Base-by-base conservation (phyloP, 2,113 vertebrate species). In the Danionella cerebrum region DNA sequence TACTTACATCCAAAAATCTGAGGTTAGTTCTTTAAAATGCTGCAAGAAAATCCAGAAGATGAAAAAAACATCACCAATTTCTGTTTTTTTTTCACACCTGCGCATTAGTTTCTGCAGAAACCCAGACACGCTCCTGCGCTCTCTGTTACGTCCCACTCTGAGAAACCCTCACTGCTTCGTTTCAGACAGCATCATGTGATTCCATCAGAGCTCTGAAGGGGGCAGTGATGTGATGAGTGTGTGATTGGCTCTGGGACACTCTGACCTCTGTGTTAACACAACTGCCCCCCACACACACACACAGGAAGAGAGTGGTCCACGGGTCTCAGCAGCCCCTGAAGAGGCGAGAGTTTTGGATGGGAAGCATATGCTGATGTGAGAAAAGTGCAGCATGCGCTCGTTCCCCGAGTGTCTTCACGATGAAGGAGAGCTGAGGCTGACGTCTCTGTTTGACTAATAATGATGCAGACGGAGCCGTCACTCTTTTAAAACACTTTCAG, bases 71-170 rank as follows among this genome's bases (percentile, higher is more conserved):
- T n/a, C n/a, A n/a, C n/a, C n/a, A n/a, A n/a, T n/a, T n/a, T n/a
- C n/a, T n/a, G n/a, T n/a, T n/a, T n/a, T n/a, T n/a, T n/a, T n/a
- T n/a, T n/a, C n/a, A n/a, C n/a, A n/a, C n/a, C n/a, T n/a, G n/a
- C n/a, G n/a, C n/a, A n/a, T n/a, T n/a, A n/a, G n/a, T n/a, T n/a
- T n/a, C n/a, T n/a, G n/a, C n/a, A n/a, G n/a, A 16, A 58, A 48
- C 44, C 24, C 33, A 14, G 35, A 68, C 84, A 76, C 82, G 82
- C 83, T 53, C 16, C 51, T 10, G 77, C 69, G 75, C 67, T 78
- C 60, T 42, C 74, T 2, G 60, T n/a, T n/a, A n/a, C n/a, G n/a
- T n/a, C n/a, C n/a, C n/a, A n/a, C n/a, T n/a, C n/a, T n/a, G n/a
- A n/a, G n/a, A n/a, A n/a, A n/a, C n/a, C n/a, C n/a, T n/a, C n/a